Evolutionary conservation across 2,888 invertebrate genomes (phyloP).

Genomic region (Aphidoletes aphidimyza): DNA sequence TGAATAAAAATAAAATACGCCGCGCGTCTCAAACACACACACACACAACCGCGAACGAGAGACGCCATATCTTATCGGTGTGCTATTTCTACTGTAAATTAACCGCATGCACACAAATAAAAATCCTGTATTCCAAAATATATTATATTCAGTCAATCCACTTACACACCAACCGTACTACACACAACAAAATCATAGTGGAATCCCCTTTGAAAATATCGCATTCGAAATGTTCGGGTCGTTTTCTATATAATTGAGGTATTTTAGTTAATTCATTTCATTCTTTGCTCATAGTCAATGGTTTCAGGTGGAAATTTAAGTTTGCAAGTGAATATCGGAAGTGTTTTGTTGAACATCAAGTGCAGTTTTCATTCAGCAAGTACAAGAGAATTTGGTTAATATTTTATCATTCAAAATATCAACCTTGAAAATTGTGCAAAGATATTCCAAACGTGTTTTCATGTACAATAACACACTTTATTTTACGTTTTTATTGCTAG

Average conservation of each 20-base stretch:
- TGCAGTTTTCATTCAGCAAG: too few relatives aligned
- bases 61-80: not conserved
- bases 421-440: too few relatives aligned
- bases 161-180: not conserved
- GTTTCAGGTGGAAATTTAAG: not conserved
- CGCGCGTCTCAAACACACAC: not conserved
- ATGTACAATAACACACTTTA: too few relatives aligned
- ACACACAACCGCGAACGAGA: not conserved
- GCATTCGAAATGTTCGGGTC: not conserved
- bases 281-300: not conserved
- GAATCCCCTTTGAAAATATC: constrained; percentile 8
- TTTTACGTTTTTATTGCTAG: too few relatives aligned
- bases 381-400: not conserved
- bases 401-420: not conserved
- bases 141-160: not conserved
- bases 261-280: not conserved
- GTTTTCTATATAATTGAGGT: not conserved
- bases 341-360: too few relatives aligned
- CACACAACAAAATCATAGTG: not conserved
- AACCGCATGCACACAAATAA: not conserved
- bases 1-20: not conserved
- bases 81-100: not conserved
- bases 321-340: not conserved
- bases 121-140: not conserved
- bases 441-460: too few relatives aligned